phyloP scores from a whole-genome alignment of 2,113 vertebrate genomes.

The Lagopus leucura region DNA sequence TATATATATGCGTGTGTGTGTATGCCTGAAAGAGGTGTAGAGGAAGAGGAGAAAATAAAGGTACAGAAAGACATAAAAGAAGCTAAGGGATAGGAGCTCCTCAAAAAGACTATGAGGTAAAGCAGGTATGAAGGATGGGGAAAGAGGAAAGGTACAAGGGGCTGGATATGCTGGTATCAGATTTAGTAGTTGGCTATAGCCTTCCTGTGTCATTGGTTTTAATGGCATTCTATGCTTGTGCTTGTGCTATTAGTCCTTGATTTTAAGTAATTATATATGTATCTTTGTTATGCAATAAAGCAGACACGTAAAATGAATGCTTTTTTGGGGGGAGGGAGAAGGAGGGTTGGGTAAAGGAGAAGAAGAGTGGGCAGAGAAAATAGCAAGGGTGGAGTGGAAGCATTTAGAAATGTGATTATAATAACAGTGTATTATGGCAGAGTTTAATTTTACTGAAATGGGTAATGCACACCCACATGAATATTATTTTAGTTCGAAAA shows the following conservation, averaged over 20 bases:
- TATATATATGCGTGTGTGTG: neutral
- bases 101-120: neutral
- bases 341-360: neutral
- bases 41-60: neutral
- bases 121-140: neutral
- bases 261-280: neutral
- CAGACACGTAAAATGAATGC: neutral
- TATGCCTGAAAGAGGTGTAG: neutral
- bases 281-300: neutral
- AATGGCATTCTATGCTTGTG: neutral
- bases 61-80: neutral
- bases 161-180: no score
- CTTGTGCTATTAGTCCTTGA: neutral
- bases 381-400: neutral
- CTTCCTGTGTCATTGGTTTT: neutral
- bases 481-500: neutral
- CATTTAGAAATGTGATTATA: neutral
- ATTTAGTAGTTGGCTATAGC: neutral
- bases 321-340: neutral
- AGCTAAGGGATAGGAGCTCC: neutral
- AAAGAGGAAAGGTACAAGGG: neutral
- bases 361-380: neutral
- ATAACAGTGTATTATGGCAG: neutral
- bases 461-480: neutral
- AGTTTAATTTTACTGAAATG: neutral